Conservation (phyloP, 2,113 vertebrate species). For the Tychaedon coryphoeus region DNA sequence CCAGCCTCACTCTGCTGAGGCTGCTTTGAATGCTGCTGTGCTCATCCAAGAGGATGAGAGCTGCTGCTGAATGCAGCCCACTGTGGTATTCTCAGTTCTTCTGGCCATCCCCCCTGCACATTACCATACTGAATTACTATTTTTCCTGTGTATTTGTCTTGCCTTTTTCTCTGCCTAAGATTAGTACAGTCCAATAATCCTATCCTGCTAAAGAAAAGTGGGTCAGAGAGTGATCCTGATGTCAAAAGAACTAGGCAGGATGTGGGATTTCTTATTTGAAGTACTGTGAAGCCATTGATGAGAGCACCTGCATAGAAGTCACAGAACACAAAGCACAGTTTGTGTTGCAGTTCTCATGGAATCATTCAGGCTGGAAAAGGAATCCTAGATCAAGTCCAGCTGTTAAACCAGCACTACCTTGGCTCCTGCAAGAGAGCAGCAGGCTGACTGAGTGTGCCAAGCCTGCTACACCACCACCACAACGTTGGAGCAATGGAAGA, state of each 20-base stretch:
- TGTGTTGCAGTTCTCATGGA: not conserved
- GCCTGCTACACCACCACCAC: not conserved
- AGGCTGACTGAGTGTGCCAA: not conserved
- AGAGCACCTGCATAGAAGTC: not conserved
- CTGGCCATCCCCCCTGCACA: not conserved
- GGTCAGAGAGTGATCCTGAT: not conserved
- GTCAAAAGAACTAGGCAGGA: not conserved
- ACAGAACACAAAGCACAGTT: accelerated
- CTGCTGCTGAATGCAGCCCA: not conserved
- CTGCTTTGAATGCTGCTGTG: not conserved
- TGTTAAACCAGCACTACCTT: not conserved
- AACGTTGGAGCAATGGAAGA: not conserved
- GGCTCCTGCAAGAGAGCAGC: not conserved
- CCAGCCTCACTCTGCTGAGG: not conserved
- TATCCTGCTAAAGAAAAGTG: not conserved
- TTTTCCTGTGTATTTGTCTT: not conserved
- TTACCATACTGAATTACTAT: accelerated
- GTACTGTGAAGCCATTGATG: not conserved
- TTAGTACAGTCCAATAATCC: not conserved
- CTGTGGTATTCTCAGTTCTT: not conserved
- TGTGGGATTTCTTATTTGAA: not conserved
- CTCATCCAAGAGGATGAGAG: not conserved
- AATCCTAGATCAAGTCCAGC: not conserved
- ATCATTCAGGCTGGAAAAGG: not conserved
- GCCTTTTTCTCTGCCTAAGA: not conserved